Percentiles rank a stretch among this genome's conserved stretches.
phyloP scores from a whole-genome alignment of 1,140 invertebrate genomes.

The Drosophila melanogaster region Release_6_plus_ISO1_MT NT_037436.4:6535501-6536000 shows the following conservation, averaged over 20 bases:
- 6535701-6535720: background rate
- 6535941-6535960: constrained; percentile 22
- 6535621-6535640: background rate
- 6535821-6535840: constrained; percentile 16
- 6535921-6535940: constrained; percentile 1
- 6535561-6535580: background rate
- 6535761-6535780: background rate
- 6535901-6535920: background rate
- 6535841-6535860: constrained; percentile 33
- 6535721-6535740: too few species aligned
- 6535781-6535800: constrained; percentile 9
- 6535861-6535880: constrained; percentile 38
- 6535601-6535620: background rate
- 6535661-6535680: too few species aligned
- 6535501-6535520: constrained; percentile 5
- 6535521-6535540: constrained; percentile 5
- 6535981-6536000: constrained; percentile 71
- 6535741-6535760: background rate
- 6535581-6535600: background rate
- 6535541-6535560: constrained; percentile 10
- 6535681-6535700: background rate
- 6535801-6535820: background rate
- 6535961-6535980: constrained; percentile 31
- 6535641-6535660: background rate
- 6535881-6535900: constrained; percentile 47